These are phyloP conservation scores for Pterophyllum scalare DNA, from an alignment of 2,113 vertebrate species.

Conservation along the genomic window DNA sequence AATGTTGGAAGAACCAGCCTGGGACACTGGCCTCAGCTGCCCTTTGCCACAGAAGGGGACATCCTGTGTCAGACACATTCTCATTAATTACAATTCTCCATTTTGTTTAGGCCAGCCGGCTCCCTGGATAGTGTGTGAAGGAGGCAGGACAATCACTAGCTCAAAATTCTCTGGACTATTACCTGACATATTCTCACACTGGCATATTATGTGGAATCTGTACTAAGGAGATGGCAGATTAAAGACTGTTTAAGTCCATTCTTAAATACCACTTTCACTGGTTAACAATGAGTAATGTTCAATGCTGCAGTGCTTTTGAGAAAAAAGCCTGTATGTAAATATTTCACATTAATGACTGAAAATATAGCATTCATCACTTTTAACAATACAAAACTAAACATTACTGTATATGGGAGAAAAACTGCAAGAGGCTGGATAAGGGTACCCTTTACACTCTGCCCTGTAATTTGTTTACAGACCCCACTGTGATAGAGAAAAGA, in stretches of 20 bases:
- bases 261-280: not conserved
- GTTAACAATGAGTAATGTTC: not conserved
- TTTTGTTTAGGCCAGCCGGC: not conserved
- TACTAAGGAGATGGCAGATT: not conserved
- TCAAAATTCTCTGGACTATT: not conserved
- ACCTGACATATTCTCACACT: no score
- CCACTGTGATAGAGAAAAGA: not conserved
- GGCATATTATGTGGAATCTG: not conserved
- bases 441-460: fast-evolving
- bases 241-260: not conserved
- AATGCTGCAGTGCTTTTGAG: no score
- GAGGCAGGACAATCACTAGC: not conserved
- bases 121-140: not conserved
- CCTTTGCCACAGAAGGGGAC: not conserved
- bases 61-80: not conserved
- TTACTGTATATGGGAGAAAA: fast-evolving
- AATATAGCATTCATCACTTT: not conserved
- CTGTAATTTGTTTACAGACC: no score
- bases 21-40: not conserved
- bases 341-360: not conserved
- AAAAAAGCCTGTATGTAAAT: no score
- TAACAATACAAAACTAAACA: not conserved
- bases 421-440: not conserved
- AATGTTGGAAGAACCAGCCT: not conserved
- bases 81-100: not conserved